Conservation (phyloP, 2,888 invertebrate genomes). For the Gibbula magus region DNA sequence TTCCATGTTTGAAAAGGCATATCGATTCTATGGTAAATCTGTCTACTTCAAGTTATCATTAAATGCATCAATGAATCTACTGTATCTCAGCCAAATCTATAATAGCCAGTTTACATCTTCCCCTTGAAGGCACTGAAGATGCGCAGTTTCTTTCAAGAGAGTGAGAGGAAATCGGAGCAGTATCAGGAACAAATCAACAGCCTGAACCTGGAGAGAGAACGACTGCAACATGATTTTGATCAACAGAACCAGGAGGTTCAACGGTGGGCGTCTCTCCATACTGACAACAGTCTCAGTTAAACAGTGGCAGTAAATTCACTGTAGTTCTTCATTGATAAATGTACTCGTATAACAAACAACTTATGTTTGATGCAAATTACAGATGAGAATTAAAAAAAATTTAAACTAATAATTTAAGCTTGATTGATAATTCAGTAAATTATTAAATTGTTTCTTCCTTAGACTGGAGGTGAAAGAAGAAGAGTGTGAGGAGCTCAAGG, state of each 20-base stretch:
- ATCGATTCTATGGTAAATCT: too few relatives aligned
- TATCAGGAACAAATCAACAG: conserved; percentile 62
- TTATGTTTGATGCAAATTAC: too few relatives aligned
- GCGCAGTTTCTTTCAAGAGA: conserved; percentile 60
- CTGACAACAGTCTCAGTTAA: neutral
- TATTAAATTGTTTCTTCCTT: neutral
- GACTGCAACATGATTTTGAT: conserved; percentile 60
- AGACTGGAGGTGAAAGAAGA: conserved; percentile 65
- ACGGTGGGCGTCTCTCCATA: conserved; percentile 43
- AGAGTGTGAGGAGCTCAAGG: conserved; percentile 63
- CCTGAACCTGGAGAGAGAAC: conserved; percentile 55
- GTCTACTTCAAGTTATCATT: too few relatives aligned
- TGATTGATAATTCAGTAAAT: too few relatives aligned
- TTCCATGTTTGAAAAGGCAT: neutral
- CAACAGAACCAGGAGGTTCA: conserved; percentile 57
- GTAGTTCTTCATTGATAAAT: too few relatives aligned
- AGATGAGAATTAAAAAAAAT: too few relatives aligned
- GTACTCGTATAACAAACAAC: too few relatives aligned
- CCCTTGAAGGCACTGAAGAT: conserved; percentile 62
- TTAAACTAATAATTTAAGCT: too few relatives aligned
- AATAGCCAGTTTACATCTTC: neutral
- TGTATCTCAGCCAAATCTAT: neutral
- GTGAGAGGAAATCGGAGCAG: conserved; percentile 66
- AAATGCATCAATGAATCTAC: neutral
- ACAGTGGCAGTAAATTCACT: too few relatives aligned